Percentiles rank a stretch among this genome's conserved stretches.
phyloP scores from a whole-genome alignment of 2,113 vertebrate species.

The Lycaon pictus region DNA sequence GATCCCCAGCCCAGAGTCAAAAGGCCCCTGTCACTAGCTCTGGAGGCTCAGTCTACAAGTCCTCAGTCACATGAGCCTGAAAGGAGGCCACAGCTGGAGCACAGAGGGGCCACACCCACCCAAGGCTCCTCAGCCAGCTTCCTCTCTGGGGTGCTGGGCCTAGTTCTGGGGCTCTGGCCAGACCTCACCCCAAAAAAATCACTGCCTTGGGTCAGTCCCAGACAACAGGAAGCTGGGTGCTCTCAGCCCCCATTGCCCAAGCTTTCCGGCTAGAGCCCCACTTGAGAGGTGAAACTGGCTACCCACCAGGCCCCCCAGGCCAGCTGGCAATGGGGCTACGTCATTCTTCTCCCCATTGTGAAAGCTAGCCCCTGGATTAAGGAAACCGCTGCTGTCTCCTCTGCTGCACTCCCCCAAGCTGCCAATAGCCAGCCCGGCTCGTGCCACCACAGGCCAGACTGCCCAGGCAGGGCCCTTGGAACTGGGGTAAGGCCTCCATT shows the following conservation, averaged over 20 bases:
- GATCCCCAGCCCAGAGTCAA: background rate
- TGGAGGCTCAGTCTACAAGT: background rate
- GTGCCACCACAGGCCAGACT: background rate
- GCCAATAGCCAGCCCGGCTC: background rate
- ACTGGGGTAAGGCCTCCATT: background rate
- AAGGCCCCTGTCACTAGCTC: background rate
- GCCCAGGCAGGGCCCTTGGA: background rate
- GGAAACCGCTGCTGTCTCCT: background rate
- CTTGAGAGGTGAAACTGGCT: slow-evolving; percentile 42
- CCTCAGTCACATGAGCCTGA: background rate
- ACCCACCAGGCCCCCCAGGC: background rate
- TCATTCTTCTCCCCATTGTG: slow-evolving; percentile 50
- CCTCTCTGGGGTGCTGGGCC: slow-evolving; percentile 55
- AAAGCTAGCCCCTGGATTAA: slow-evolving; percentile 39
- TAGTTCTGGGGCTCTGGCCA: slow-evolving; percentile 39
- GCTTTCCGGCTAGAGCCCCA: slow-evolving; percentile 17
- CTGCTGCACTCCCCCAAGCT: background rate
- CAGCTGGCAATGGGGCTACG: background rate
- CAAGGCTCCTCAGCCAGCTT: slow-evolving; percentile 1
- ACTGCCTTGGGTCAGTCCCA: slow-evolving; percentile 65
- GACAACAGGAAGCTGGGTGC: slow-evolving; percentile 72
- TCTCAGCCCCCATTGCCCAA: slow-evolving; percentile 6
- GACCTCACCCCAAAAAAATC: slow-evolving; percentile 71
- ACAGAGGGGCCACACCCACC: slow-evolving; percentile 36
- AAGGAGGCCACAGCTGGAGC: background rate